A percentile compares a stretch with the other conserved stretches of the same genome.
Evolutionary conservation across 2,888 invertebrate genomes (phyloP).

Genomic region (Drosophila rellima): DNA sequence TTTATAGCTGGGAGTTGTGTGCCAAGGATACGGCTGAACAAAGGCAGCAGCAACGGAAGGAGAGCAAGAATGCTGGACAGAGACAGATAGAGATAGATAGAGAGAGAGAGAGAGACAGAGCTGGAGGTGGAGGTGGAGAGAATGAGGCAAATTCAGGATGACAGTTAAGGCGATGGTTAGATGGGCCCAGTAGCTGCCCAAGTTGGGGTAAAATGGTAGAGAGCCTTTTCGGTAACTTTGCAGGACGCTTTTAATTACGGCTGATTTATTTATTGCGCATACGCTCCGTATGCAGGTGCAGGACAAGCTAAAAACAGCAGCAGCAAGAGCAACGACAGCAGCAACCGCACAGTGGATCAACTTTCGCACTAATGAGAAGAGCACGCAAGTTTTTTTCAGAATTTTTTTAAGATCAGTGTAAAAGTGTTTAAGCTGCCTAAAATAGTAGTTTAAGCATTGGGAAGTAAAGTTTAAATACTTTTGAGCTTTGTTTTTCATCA

Average conservation of each 20-base stretch:
- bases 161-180: conserved; percentile 24
- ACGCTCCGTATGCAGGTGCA: conserved; percentile 58
- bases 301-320: conserved; percentile 5
- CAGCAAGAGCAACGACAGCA: not conserved
- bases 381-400: not conserved
- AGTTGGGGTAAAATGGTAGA: not conserved
- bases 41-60: conserved; percentile 1
- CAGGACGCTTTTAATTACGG: conserved; percentile 71
- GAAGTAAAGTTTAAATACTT: not conserved
- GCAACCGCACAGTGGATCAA: conserved; percentile 21
- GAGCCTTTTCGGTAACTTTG: conserved; percentile 40
- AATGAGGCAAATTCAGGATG: conserved; percentile 36
- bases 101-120: not conserved
- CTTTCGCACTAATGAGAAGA: not conserved
- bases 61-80: not conserved
- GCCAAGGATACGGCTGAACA: conserved; percentile 49
- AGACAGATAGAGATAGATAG: not conserved
- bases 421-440: not conserved
- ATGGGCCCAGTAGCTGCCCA: not conserved
- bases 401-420: not conserved
- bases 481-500: not conserved
- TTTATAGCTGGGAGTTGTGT: conserved; percentile 67
- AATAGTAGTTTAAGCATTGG: not conserved
- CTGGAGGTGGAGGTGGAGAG: too few relatives aligned
- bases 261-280: conserved; percentile 76